Percentiles rank a stretch among this genome's conserved stretches.
These are phyloP conservation scores for Lagorchestes hirsutus DNA, from an alignment of 2,797 vertebrate species.

Conservation along the genomic window DNA sequence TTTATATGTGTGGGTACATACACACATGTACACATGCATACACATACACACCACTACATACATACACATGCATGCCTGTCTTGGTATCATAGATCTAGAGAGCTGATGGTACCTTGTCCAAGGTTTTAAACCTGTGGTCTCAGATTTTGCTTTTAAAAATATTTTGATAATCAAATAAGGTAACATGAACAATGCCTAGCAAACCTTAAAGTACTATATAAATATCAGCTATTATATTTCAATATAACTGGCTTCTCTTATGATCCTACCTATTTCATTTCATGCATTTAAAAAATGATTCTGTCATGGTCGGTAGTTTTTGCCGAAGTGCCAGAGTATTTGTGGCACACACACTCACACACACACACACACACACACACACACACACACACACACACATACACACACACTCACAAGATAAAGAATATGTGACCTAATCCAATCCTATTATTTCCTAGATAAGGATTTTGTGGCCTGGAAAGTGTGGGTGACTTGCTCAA, in stretches of 20 bases:
- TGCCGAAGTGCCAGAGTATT: background rate
- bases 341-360: no score
- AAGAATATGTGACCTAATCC: background rate
- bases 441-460: background rate
- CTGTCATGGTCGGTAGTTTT: background rate
- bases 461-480: background rate
- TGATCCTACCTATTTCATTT: background rate
- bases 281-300: background rate
- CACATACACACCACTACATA: background rate
- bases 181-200: background rate
- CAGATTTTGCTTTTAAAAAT: background rate
- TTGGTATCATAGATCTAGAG: background rate
- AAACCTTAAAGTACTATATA: background rate
- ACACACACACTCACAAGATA: background rate
- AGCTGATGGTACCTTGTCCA: background rate
- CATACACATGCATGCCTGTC: background rate
- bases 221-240: background rate
- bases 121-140: background rate
- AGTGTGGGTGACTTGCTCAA: background rate
- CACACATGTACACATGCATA: no score
- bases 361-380: no score
- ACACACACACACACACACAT: no score
- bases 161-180: background rate
- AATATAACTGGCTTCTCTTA: background rate
- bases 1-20: rapidly evolving